A percentile compares a stretch with the other conserved stretches of the same genome.
Conservation (phyloP, 2,797 vertebrate species). For the Chrysocyon brachyurus region DNA sequence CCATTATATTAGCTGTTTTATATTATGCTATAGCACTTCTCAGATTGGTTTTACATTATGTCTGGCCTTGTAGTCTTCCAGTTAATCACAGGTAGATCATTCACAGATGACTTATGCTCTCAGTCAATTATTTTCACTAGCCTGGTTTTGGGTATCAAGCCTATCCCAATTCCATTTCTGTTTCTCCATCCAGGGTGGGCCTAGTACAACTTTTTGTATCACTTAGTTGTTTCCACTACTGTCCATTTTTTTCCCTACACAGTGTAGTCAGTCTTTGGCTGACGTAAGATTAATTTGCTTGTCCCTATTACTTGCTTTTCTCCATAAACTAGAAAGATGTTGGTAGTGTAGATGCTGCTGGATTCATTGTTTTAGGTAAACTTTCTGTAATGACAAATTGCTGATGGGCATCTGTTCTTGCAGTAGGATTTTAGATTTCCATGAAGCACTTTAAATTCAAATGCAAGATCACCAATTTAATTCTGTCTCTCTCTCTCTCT, state of each 20-base stretch:
- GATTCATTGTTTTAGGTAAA: slow-evolving; percentile 35
- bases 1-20: neutral
- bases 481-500: neutral
- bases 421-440: neutral
- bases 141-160: neutral
- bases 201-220: neutral
- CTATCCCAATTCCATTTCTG: neutral
- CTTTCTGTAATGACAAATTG: neutral
- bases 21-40: neutral
- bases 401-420: neutral
- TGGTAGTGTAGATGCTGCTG: neutral
- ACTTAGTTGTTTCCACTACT: neutral
- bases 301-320: neutral
- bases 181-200: neutral
- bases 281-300: neutral
- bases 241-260: neutral
- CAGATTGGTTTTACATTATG: slow-evolving; percentile 26
- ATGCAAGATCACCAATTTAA: neutral
- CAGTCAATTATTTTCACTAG: neutral
- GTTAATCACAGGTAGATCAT: slow-evolving; percentile 7
- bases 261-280: neutral
- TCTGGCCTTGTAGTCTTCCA: neutral
- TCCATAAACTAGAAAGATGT: slow-evolving; percentile 32
- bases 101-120: slow-evolving; percentile 16
- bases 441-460: slow-evolving; percentile 27